Evolutionary conservation across 2,113 vertebrate genomes (phyloP), one percentile per base, ranked within the genome.

Genomic region (Ammodytes marinus): DNA sequence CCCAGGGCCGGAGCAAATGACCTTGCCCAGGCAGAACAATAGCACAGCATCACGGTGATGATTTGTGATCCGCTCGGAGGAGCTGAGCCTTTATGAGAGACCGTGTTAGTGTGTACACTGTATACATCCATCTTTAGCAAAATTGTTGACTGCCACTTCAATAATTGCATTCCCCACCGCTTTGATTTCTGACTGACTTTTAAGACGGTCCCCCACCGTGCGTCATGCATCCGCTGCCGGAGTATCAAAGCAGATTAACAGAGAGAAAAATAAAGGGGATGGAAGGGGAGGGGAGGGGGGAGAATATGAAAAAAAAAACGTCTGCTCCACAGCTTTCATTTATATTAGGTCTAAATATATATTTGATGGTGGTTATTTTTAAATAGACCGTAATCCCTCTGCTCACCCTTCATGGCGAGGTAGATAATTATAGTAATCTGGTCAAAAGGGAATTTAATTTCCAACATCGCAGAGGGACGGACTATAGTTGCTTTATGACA

Each of bases 391-490:
- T 92, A 92, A 92, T 92, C n/a, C 88, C 87, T 87, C 77, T 46
- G 60, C 74, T 88, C 87, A 85, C 83, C 87, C 87, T 85, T 83
- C 84, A 88, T 84, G 35, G 60, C 42, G 79, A 91, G 88, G 91
- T 86, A 70, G 87, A 89, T 92, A 92, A 90, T 92, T 92, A 93
- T 90, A 92, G 88, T 91, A 86, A 91, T 92, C 90, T 89, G 88
- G 84, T 89, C 52, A n/a, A 45, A 87, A 85, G 71, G 85, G 86
- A 89, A 89, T 88, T 89, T 79, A 57, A 92, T 94, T 88, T 90
- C 43, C 76, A 60, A 49, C 45, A 19, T 40, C 72, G 75, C 76
- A 65, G 67, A 54, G 80, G 82, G 69, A 83, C 40, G 43, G 78
- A 92, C 76, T n/a, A n/a, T 59, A 43, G 72, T 57, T 66, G 80